A percentile compares a stretch with the other conserved stretches of the same genome.
Evolutionary conservation across 2,113 vertebrate genomes (phyloP).

Genomic region (Amazona vittata): DNA sequence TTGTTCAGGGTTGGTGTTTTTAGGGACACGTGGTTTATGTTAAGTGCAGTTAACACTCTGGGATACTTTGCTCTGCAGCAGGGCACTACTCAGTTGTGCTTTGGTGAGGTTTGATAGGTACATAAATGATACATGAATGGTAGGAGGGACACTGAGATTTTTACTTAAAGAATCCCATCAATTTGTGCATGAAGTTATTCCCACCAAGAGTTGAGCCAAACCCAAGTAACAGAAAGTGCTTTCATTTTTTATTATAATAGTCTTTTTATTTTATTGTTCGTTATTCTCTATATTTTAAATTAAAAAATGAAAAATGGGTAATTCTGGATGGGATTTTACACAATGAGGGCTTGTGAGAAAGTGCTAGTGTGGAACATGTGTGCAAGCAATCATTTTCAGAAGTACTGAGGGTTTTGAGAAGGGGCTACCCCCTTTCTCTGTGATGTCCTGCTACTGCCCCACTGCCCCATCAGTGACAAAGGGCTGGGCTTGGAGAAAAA

Average conservation of each 20-base stretch:
- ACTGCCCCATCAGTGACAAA: fast-evolving
- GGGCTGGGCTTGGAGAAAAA: neutral
- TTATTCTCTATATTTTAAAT: neutral
- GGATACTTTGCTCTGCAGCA: neutral
- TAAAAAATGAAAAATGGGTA: neutral
- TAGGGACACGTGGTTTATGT: neutral
- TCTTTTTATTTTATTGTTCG: neutral
- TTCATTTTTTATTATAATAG: neutral
- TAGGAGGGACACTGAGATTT: neutral
- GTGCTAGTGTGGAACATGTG: fast-evolving
- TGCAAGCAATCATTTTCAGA: neutral
- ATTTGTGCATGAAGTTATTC: neutral
- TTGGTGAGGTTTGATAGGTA: neutral
- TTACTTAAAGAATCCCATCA: neutral
- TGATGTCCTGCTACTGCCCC: fast-evolving
- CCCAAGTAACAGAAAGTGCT: neutral
- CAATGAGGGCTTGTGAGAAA: neutral
- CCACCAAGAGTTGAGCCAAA: neutral
- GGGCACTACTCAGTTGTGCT: neutral
- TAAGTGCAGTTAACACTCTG: fast-evolving
- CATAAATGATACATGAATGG: neutral
- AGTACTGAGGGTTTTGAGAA: neutral
- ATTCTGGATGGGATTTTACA: neutral
- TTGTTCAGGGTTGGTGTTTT: neutral
- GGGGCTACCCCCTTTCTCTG: neutral